Base-by-base conservation (phyloP, 2,888 invertebrate genomes). In the Pocota personata region DNA sequence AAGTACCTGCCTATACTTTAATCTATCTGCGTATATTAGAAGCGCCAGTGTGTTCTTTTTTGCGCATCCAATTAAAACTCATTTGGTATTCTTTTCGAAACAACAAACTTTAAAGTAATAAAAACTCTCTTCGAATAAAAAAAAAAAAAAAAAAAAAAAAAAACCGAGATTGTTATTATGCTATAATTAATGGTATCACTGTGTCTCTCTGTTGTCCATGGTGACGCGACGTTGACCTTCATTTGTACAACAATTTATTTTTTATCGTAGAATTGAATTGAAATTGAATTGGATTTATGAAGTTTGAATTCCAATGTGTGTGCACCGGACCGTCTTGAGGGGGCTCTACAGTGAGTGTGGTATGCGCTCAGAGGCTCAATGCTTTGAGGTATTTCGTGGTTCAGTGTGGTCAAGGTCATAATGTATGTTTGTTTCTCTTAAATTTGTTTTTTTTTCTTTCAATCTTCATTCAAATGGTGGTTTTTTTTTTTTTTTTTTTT, bases 391-490 rank as follows among this genome's bases (percentile, higher is more conserved):
- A 35, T 64, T 37, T 43, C 21, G 10, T 67, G 30, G 58, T 77
- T 77, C 58, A 77, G 30, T 50, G 14, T 69, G 69, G 77, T 52
- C 77, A 77, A 77, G 69, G 77, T 77, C 50, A 60, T 7, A 37
- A 12, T 50, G 48, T 60, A 30, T 27, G 10, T 77, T 60, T 60
- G n/a, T 52, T 37, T 60, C 35, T 55, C 12, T 30, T 62, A 35
- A 37, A 8, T 2, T 57, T 16, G 24, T 27, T 27, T 27, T 27
- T 27, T 24, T 4, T 27, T 40, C 27, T 37, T 12, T 1, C n/a
- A 27, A 30, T 27, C 66, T 37, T 21, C 55, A 57, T 35, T 58
- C 71, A 32, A 71, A 24, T 40, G 12, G 32, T 69, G 10, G 14
- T 37, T 30, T 55, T 14, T 7, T 30, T 55, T 32, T n/a, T n/a